Evolutionary conservation across 2,797 vertebrate species (phyloP).

Genomic region (Amblyraja radiata): DNA sequence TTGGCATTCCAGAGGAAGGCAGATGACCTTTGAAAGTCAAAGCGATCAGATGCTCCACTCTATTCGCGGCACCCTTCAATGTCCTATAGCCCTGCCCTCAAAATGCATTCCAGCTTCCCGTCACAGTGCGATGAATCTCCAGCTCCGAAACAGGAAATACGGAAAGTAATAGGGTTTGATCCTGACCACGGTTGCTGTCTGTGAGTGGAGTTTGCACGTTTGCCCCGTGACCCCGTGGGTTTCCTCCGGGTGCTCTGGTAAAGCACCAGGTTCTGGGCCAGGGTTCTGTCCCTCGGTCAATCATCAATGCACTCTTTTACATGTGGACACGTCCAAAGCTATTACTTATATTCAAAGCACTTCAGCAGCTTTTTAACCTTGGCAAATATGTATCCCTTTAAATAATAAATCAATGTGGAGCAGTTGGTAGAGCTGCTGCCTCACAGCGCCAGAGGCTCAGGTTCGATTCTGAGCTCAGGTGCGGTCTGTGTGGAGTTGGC

Average conservation of each 20-base stretch:
- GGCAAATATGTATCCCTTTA: not conserved
- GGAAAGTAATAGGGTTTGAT: not conserved
- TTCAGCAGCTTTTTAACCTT: not conserved
- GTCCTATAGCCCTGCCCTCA: not conserved
- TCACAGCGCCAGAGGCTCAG: no score
- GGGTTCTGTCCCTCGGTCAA: not conserved
- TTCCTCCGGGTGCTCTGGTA: not conserved
- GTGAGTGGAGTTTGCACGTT: no score
- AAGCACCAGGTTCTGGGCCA: not conserved
- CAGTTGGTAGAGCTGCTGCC: no score
- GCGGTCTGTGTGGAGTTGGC: no score
- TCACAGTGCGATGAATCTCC: not conserved
- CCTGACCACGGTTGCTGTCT: no score
- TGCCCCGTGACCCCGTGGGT: no score
- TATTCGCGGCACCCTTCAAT: not conserved
- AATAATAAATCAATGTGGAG: not conserved
- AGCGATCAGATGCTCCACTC: conserved; percentile 3
- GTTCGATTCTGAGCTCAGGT: no score
- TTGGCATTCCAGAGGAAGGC: not conserved
- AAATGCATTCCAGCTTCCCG: not conserved
- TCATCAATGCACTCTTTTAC: not conserved
- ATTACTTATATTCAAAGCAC: not conserved
- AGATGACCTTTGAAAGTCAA: not conserved
- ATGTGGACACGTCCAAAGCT: not conserved
- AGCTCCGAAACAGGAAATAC: not conserved